Evolutionary conservation across 1,140 invertebrate species (phyloP), one percentile per base, ranked within the genome.

Genomic region (Bombus haemorrhoidalis): DNA sequence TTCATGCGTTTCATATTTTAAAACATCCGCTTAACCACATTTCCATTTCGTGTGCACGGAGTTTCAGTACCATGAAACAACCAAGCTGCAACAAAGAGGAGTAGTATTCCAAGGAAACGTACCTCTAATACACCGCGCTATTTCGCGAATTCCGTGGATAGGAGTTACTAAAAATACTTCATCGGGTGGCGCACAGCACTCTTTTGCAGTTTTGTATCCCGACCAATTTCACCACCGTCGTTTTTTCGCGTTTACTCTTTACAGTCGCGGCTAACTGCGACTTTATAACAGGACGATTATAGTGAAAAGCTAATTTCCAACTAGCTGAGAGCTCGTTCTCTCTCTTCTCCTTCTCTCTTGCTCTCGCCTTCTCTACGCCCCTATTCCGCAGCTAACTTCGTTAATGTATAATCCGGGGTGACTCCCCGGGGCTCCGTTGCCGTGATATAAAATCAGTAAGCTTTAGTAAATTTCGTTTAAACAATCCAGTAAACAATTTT

Each of bases 401-500:
- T 95, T 95, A 95, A 95, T 94, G 94, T 94, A 94, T 95, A 95
- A 94, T 95, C 93, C 94, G 81, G 90, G 87, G 93, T 92, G 91
- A 83, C 88, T 94, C 94, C 94, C 94, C 89, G 90, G 93, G 94
- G 94, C 91, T 86, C 91, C 94, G 93, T 95, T 93, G 86, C 87
- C 91, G 93, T 94, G 93, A 95, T 95, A 95, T 95, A 95, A 95
- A 95, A 95, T 95, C 94, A 95, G 94, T 95, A 94, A 95, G 93
- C 94, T 94, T 95, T 95, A 94, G 92, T 94, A 94, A 94, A 95
- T 94, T 95, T 95, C 94, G 94, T 95, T 95, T 94, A 95, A 95
- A 95, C 94, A 95, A 95, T 95, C 94, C 94, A 93, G 94, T 95
- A 95, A 95, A 95, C 94, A 95, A 95, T 95, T 94, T 95, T 95